A percentile compares a stretch with the other conserved stretches of the same genome.
Evolutionary conservation across 2,113 vertebrate genomes (phyloP).

Genomic region (Toxostoma redivivum): DNA sequence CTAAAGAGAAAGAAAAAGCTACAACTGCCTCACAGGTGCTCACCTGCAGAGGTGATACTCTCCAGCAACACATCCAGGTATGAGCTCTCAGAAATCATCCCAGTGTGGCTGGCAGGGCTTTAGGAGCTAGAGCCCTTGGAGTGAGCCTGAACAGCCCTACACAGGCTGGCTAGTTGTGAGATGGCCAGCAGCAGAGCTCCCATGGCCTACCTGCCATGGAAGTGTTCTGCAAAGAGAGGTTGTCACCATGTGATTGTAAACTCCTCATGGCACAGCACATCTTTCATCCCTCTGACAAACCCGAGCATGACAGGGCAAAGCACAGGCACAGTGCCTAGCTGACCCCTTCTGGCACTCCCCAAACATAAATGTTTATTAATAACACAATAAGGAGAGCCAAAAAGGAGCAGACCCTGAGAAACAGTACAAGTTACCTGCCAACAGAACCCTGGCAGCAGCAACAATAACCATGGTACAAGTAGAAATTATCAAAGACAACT

Average conservation of each 20-base stretch:
- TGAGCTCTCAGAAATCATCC: background rate
- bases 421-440: slow-evolving; percentile 30
- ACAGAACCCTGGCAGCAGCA: slow-evolving; percentile 23
- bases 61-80: fast-evolving
- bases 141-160: background rate
- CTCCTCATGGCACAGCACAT: fast-evolving
- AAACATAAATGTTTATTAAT: background rate
- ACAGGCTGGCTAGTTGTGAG: background rate
- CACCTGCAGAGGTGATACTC: background rate
- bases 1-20: background rate
- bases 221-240: background rate
- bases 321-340: background rate
- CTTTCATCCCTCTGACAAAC: background rate
- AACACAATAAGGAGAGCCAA: background rate
- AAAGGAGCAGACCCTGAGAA: background rate
- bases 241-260: background rate
- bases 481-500: slow-evolving; percentile 57
- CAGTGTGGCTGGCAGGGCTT: background rate
- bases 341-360: background rate
- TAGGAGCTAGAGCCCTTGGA: background rate
- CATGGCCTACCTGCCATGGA: background rate
- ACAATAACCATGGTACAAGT: background rate
- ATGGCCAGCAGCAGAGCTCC: background rate
- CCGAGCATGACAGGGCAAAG: background rate
- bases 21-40: background rate